Base-by-base conservation (phyloP, 2,888 invertebrate species). In the Agonopterix subpropinquella region DNA sequence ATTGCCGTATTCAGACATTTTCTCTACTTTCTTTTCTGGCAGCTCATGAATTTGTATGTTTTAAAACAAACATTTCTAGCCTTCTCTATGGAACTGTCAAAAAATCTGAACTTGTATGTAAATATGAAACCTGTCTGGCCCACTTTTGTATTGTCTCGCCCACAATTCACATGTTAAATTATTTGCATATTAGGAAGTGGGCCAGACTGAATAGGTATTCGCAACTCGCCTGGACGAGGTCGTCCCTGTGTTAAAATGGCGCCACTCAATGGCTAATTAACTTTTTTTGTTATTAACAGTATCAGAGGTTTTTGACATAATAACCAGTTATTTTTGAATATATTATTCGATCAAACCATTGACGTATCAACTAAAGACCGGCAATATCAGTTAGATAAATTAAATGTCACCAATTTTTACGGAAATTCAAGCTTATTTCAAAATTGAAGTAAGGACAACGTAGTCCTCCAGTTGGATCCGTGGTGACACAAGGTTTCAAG, bases 151-250 rank as follows among this genome's bases (percentile, higher is more conserved):
- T 81, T 85, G 84, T 85, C 69, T 80, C 73, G 73, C 69, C 67
- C 69, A 78, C 78, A 73, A 73, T 79, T 75, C 71, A 74, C 71
- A 70, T 76, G 73, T 68, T 69, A 72, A 65, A 65, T 28, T 67
- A 80, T 86, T 85, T 77, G 76, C 81, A 85, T 86, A 78, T 82
- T 78, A 76, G 82, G 83, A 85, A 82, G 80, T 84, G 65, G 85
- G 76, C 58, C 80, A 73, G 59, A 18, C 43, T 80, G 69, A 79
- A 78, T 78, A 65, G 74, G 60, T 62, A 67, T 68, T 70, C 62
- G 70, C 65, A 62, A 65, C 57, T 61, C 53, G 57, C 60, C 54
- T 58, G 48, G 53, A 52, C 66, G 71, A 70, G 70, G 71, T 67
- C 70, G 56, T 51, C 52, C 39, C 50, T 57, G 48, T 56, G 55